Conservation (phyloP, 2,797 vertebrate genomes). For the Falco peregrinus region DNA sequence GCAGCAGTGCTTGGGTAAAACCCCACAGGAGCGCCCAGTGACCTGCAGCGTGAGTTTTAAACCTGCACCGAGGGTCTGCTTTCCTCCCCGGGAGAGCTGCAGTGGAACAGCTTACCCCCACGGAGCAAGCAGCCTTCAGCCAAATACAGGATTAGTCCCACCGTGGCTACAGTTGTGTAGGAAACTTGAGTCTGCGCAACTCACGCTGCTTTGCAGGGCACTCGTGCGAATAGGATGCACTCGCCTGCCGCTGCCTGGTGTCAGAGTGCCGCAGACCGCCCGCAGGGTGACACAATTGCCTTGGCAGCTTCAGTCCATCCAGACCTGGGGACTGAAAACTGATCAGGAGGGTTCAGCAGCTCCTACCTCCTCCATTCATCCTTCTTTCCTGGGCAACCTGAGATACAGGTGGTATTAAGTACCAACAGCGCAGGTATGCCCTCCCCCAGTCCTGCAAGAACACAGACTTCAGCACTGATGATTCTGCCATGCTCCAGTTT, state of each 20-base stretch:
- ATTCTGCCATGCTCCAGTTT: not conserved
- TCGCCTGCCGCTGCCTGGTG: not conserved
- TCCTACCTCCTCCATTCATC: not conserved
- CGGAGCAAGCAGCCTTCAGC: not conserved
- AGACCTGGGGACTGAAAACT: not conserved
- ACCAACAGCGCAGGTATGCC: not conserved
- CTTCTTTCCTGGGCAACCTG: not conserved
- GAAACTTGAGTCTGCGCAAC: not conserved
- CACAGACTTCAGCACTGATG: not conserved
- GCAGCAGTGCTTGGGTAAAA: not conserved
- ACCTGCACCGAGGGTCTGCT: not conserved
- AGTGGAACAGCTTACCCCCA: not conserved
- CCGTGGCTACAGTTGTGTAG: fast-evolving
- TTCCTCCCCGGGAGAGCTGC: not conserved
- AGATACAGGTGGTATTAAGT: not conserved
- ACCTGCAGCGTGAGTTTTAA: not conserved
- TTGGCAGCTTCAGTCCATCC: not conserved
- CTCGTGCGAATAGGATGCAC: not conserved
- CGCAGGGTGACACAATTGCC: not conserved
- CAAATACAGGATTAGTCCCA: not conserved
- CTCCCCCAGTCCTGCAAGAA: not conserved
- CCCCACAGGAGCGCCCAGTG: fast-evolving
- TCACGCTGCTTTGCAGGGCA: not conserved
- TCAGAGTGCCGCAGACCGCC: not conserved
- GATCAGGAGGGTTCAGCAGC: not conserved